Percentiles rank a stretch among this genome's conserved stretches.
Evolutionary conservation across 2,113 vertebrate genomes (phyloP).

Genomic region (Seriola aureovittata): DNA sequence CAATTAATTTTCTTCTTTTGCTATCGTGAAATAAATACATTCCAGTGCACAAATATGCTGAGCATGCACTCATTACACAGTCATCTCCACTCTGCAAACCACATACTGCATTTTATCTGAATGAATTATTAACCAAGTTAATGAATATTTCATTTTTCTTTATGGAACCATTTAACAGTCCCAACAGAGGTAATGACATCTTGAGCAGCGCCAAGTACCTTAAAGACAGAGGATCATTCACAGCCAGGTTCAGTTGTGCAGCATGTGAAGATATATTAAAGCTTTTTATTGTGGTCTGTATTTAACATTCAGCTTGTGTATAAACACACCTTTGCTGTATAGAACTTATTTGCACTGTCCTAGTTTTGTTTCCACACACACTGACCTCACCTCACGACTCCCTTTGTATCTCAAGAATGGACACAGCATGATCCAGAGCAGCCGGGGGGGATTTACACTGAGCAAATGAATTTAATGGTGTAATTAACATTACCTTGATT

Average conservation of each 20-base stretch:
- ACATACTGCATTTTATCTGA: slow-evolving; percentile 79
- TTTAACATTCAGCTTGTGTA: slow-evolving; percentile 23
- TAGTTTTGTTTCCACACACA: slow-evolving; percentile 44
- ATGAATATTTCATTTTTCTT: slow-evolving; percentile 83
- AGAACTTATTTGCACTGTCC: slow-evolving; percentile 43
- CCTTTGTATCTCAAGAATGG: slow-evolving; percentile 63
- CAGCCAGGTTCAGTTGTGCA: slow-evolving; percentile 5
- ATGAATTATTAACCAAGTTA: slow-evolving; percentile 81
- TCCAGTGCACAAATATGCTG: slow-evolving; percentile 80
- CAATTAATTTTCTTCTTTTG: slow-evolving; percentile 79
- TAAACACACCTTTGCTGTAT: slow-evolving; percentile 44
- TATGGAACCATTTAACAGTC: slow-evolving; percentile 75
- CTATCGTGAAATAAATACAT: slow-evolving; percentile 78
- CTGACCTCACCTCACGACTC: slow-evolving; percentile 29
- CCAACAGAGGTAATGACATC: slow-evolving; percentile 78
- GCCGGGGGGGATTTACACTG: slow-evolving; percentile 61
- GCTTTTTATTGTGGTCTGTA: slow-evolving; percentile 1
- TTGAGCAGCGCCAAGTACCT: slow-evolving; percentile 60
- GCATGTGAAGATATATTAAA: slow-evolving; percentile 1
- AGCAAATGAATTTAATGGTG: slow-evolving; percentile 69
- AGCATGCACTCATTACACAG: slow-evolving; percentile 76
- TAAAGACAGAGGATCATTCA: slow-evolving; percentile 15
- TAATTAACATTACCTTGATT: slow-evolving; percentile 78
- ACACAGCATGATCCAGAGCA: slow-evolving; percentile 52
- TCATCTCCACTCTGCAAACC: slow-evolving; percentile 75